These are phyloP conservation scores for Spea hammondii DNA, from an alignment of 2,797 vertebrate species.

Conservation along the genomic window DNA sequence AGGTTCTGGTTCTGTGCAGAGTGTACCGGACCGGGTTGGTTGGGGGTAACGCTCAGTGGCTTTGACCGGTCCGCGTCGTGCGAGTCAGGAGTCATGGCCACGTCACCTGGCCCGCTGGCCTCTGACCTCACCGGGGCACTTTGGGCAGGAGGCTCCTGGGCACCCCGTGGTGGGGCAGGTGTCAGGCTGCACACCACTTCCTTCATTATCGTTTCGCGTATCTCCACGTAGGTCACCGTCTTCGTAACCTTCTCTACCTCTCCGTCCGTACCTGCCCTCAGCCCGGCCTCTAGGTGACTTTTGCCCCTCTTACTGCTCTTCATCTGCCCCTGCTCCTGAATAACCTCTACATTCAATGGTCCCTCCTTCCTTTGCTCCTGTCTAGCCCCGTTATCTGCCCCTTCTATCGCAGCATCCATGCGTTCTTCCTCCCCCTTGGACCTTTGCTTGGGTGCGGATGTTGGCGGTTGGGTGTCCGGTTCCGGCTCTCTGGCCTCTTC, in stretches of 20 bases:
- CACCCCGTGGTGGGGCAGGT: background rate
- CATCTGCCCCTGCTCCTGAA: background rate
- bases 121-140: background rate
- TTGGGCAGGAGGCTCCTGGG: background rate
- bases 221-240: background rate
- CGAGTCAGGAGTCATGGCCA: background rate
- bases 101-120: background rate
- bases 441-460: background rate
- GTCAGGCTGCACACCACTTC: background rate
- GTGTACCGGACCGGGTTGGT: too few species aligned
- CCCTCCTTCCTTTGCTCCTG: background rate
- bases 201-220: background rate
- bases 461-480: background rate
- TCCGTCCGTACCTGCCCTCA: background rate
- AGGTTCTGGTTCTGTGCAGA: too few species aligned
- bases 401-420: background rate
- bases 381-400: background rate
- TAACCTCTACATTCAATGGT: background rate
- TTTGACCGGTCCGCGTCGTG: too few species aligned
- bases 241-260: background rate
- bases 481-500: background rate
- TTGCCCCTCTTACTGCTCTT: background rate
- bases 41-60: too few species aligned
- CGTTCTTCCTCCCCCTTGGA: background rate
- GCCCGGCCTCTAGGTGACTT: background rate